Evolutionary conservation across 1,140 invertebrate genomes (phyloP).

Genomic region (Neelides sp.): DNA sequence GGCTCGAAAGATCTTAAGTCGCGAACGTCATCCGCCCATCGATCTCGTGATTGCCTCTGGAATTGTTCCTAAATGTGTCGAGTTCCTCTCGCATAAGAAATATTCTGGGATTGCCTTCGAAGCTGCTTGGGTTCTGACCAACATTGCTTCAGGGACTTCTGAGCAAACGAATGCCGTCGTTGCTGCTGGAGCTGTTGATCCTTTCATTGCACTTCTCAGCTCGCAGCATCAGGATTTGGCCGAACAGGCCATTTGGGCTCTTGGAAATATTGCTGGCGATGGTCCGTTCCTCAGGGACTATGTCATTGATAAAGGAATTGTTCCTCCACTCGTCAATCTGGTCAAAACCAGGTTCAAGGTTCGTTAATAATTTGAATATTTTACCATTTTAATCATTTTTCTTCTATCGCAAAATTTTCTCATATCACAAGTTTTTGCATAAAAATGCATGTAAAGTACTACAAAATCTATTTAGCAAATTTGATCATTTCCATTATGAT

Average conservation of each 20-base stretch:
- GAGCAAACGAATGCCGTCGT: constrained; percentile 79
- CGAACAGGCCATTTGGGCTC: constrained; percentile 94
- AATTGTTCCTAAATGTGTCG: constrained; percentile 70
- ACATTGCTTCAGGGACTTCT: constrained; percentile 90
- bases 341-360: constrained; percentile 30
- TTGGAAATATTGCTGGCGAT: constrained; percentile 42
- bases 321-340: constrained; percentile 33
- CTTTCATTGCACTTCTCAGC: constrained; percentile 61
- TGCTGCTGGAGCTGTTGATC: constrained; percentile 69
- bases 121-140: constrained; percentile 94
- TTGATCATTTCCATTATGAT: not conserved
- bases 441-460: no score
- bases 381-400: constrained; percentile 1
- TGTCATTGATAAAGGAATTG: constrained; percentile 35
- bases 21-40: constrained; percentile 88
- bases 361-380: not conserved
- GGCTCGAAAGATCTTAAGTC: constrained; percentile 77
- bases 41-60: constrained; percentile 73
- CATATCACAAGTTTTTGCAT: no score
- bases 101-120: constrained; percentile 86
- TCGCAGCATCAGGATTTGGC: constrained; percentile 67
- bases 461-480: not conserved
- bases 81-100: constrained; percentile 54
- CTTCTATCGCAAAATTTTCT: no score
- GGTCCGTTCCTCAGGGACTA: constrained; percentile 41